Base-by-base conservation (phyloP, 2,113 vertebrate species). In the Ramphastos sulfuratus region DNA sequence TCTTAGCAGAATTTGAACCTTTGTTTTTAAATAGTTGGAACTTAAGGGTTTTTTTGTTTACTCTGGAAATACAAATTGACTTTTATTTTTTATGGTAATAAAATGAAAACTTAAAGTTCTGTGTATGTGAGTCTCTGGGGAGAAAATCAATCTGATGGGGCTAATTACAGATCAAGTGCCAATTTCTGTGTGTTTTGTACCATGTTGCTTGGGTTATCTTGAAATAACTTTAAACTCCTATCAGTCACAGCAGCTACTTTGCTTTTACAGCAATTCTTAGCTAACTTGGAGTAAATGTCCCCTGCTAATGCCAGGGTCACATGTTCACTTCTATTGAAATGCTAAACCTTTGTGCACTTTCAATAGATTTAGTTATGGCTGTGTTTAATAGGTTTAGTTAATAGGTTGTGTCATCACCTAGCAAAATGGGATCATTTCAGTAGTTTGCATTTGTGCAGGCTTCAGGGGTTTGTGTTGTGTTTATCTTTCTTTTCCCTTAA, bases 1-100 rank as follows among this genome's bases (percentile, higher is more conserved):
- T 85, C 55, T 31, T 84, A 48, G 6, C 19, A 37, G 48, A 89
- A 72, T 91, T 46, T 77, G 73, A 59, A 78, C 65, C 59, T 92
- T 44, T 95, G 80, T 90, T 93, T 93, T 97, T 92, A 92, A 93
- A n/a, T 33, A 82, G n/a, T 72, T 93, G 92, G 85, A 95, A 95
- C 73, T 46, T 94, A 89, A 86, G 84, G 48, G 42, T 82, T 91
- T 97, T 60, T 94, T 87, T 96, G 85, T 80, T 96, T 97, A 92
- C 79, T 92, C 89, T 95, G 48, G 89, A 95, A 87, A 77, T 93
- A 67, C 86, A 83, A 89, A 79, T 84, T 79, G 46, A 90, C 72
- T 78, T 73, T 92, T 89, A 82, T 76, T 92, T 97, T 79, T 95
- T 85, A 96, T 67, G 23, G 83, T 93, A 94, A 95, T 95, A 95